These are phyloP conservation scores for Myathropa florea DNA, from an alignment of 2,888 invertebrate genomes.

Conservation along the genomic window DNA sequence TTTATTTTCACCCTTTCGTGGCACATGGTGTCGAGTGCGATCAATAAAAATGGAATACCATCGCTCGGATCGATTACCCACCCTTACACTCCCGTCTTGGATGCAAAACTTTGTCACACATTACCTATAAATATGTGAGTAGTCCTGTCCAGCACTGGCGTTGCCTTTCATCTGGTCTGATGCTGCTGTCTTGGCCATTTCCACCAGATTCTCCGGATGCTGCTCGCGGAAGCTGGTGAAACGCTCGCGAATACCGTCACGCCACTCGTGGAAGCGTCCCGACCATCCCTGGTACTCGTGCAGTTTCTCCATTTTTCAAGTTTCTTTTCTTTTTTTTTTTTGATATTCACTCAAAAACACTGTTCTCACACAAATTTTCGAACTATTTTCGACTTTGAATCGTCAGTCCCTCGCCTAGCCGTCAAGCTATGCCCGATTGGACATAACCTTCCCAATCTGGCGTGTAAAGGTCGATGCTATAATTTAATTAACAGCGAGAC, in stretches of 20 bases:
- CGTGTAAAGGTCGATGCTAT: conserved; percentile 56
- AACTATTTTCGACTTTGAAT: neutral
- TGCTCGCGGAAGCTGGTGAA: conserved; percentile 85
- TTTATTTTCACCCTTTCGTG: neutral
- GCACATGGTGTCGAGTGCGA: conserved; percentile 13
- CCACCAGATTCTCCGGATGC: conserved; percentile 82
- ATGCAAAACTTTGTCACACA: neutral
- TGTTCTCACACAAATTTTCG: neutral
- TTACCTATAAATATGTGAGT: conserved; percentile 86
- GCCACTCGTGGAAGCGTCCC: conserved; percentile 86
- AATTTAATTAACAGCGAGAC: conserved; percentile 65
- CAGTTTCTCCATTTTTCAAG: conserved; percentile 88
- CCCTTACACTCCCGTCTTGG: neutral
- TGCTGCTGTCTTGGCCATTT: conserved; percentile 80
- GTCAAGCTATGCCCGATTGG: conserved; percentile 9
- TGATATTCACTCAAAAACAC: neutral
- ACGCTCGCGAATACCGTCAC: conserved; percentile 85
- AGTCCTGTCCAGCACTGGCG: conserved; percentile 81
- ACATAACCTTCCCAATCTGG: conserved; percentile 42
- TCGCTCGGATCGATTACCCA: conserved; percentile 24
- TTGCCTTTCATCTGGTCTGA: conserved; percentile 77
- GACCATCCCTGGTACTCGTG: conserved; percentile 89
- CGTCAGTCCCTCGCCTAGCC: neutral
- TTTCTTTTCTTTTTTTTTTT: conserved; percentile 69
- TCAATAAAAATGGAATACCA: conserved; percentile 29